phyloP scores from a whole-genome alignment of 2,888 invertebrate genomes.

The Drosophila mettleri region DNA sequence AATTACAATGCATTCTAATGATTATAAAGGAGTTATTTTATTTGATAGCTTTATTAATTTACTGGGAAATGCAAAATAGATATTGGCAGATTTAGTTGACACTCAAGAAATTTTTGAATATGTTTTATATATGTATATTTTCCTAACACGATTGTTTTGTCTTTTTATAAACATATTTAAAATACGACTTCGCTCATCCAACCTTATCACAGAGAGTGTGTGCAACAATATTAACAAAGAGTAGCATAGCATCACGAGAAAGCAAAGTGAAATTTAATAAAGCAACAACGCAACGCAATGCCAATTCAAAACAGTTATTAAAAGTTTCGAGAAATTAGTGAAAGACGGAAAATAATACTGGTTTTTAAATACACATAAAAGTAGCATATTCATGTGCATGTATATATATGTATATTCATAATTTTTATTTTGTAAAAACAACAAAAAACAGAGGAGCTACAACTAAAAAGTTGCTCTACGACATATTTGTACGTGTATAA shows the following conservation, averaged over 20 bases:
- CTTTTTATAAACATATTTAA: no score
- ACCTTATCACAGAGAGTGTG: slow-evolving; percentile 37
- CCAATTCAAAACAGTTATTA: slow-evolving; percentile 73
- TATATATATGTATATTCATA: slow-evolving; percentile 16
- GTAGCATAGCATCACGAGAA: slow-evolving; percentile 58
- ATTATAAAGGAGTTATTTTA: slow-evolving; percentile 22
- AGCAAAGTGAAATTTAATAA: slow-evolving; percentile 78
- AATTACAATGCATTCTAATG: slow-evolving; percentile 45
- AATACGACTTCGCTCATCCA: no score
- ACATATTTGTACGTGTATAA: slow-evolving; percentile 66
- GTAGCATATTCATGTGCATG: slow-evolving; percentile 6
- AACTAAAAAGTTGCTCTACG: slow-evolving; percentile 72
- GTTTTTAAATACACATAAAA: slow-evolving; percentile 62
- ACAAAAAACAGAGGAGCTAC: slow-evolving; percentile 42
- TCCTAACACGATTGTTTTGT: no score
- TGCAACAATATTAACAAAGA: slow-evolving; percentile 46
- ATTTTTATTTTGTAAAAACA: slow-evolving; percentile 51
- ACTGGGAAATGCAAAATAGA: no score
- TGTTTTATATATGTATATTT: no score
- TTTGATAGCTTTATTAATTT: no score
- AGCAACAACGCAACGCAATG: slow-evolving; percentile 57
- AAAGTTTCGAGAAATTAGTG: slow-evolving; percentile 75
- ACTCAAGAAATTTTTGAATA: no score
- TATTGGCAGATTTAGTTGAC: no score
- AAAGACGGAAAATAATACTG: slow-evolving; percentile 78